A percentile compares a stretch with the other conserved stretches of the same genome.
Evolutionary conservation across 2,888 invertebrate genomes (phyloP).

Genomic region (Mimas tiliae): DNA sequence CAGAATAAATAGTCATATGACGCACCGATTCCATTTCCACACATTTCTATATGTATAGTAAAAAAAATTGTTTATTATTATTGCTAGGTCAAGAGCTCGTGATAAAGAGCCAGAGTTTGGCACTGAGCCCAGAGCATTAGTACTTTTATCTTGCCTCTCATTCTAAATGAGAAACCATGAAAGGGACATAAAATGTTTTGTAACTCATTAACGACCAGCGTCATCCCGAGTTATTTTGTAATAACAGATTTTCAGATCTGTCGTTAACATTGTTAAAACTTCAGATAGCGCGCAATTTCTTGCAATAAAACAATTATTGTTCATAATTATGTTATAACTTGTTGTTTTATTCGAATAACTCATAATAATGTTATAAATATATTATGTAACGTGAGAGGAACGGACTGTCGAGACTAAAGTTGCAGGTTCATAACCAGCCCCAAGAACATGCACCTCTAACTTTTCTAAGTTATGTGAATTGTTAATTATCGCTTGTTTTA

Average conservation of each 20-base stretch:
- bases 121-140: constrained; percentile 51
- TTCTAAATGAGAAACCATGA: constrained; percentile 25
- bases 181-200: constrained; percentile 35
- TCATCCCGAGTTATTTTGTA: constrained; percentile 43
- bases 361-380: background rate
- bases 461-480: too few relatives aligned
- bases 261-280: constrained; percentile 30
- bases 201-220: constrained; percentile 29
- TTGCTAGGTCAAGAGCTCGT: constrained; percentile 70
- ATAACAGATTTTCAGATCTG: constrained; percentile 37
- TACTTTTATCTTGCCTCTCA: constrained; percentile 7
- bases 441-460: too few relatives aligned
- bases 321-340: constrained; percentile 1
- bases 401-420: too few relatives aligned
- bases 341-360: constrained; percentile 2
- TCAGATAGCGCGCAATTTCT: constrained; percentile 4
- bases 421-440: too few relatives aligned
- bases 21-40: constrained; percentile 1
- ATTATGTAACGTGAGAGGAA: background rate
- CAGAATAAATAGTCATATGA: background rate
- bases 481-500: too few relatives aligned
- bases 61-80: constrained; percentile 20
- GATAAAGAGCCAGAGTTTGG: constrained; percentile 62
- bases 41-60: constrained; percentile 9
- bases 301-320: constrained; percentile 15